Evolutionary conservation across 2,113 vertebrate genomes (phyloP).

Genomic region (Tinamus guttatus): DNA sequence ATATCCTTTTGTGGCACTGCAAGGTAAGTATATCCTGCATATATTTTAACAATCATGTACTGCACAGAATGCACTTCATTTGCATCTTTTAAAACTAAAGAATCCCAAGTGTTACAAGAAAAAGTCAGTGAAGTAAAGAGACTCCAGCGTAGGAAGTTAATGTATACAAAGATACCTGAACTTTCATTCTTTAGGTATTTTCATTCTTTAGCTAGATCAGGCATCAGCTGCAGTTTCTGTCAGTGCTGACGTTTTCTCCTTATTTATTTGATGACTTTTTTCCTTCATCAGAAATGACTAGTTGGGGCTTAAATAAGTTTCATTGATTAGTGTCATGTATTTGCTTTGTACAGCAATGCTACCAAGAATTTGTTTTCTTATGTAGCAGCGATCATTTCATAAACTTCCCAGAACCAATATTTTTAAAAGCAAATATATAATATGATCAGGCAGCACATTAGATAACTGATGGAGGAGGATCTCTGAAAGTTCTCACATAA

Average conservation of each 20-base stretch:
- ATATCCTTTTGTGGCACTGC: too few species aligned
- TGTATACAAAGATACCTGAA: not conserved
- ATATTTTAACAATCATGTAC: not conserved
- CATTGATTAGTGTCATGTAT: not conserved
- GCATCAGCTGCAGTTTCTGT: not conserved
- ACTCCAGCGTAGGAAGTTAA: not conserved
- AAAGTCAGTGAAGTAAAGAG: not conserved
- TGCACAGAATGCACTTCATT: not conserved
- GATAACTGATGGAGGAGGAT: not conserved
- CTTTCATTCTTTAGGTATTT: not conserved
- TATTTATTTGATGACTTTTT: not conserved
- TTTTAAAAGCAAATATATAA: not conserved
- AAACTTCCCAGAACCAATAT: not conserved
- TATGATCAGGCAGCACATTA: not conserved
- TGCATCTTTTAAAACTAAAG: not conserved
- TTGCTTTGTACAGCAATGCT: not conserved
- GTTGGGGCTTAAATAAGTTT: not conserved
- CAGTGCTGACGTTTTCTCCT: not conserved
- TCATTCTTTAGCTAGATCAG: not conserved
- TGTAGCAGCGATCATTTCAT: not conserved
- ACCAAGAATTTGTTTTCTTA: not conserved
- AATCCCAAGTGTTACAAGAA: not conserved
- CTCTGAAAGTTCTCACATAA: not conserved
- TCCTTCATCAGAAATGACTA: not conserved
- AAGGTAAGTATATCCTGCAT: not conserved